Evolutionary conservation across 2,888 invertebrate species (phyloP), one percentile per base, ranked within the genome.

Genomic region (Standfussiana lucernea): DNA sequence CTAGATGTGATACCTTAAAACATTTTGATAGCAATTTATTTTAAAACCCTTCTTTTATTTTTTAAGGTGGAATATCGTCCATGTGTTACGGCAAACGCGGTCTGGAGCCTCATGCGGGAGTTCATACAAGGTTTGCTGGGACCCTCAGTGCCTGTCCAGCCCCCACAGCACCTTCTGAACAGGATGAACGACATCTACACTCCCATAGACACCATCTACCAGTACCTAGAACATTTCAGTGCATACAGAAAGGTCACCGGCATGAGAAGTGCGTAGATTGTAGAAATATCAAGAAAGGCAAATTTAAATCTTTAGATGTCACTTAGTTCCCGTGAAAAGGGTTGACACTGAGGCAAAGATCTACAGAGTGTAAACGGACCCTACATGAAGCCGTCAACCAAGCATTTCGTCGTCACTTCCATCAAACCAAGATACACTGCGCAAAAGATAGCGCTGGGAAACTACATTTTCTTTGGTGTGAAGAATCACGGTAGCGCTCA

Each of bases 211-310:
- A 99, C 99, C 0, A 98, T 99, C 82, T 98, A 99, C 88, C 99
- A 99, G 93, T 99, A 99, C 93, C 97, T 99, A 91, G 99, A 99
- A 95, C 99, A 99, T 92, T 99, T 99, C 92, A 98, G 98, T 82
- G 98, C 98, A 75, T 99, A 98, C 90, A 97, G 99, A 77, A 99
- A 99, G 93, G 97, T 98, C 1, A 97, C 98, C 0, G 97, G 97
- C 0, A 77, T 95, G 76, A 90, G 96, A 69, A 93, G 88, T 86
- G 88, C 93, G 8, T 93, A 89, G 79, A 6, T 24, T 11, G 18
- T 35, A n/a, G 18, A 56, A 77, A 37, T 74, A 45, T 28, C 18
- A 15, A 47, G 47, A 35, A 24, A 50, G 1, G 24, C n/a, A 40
- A 62, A 64, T 61, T 35, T 35, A 11, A 61, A 61, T 61, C 37